These are phyloP conservation scores for Trachemys scripta DNA, from an alignment of 2,113 vertebrate species.

Conservation along the genomic window DNA sequence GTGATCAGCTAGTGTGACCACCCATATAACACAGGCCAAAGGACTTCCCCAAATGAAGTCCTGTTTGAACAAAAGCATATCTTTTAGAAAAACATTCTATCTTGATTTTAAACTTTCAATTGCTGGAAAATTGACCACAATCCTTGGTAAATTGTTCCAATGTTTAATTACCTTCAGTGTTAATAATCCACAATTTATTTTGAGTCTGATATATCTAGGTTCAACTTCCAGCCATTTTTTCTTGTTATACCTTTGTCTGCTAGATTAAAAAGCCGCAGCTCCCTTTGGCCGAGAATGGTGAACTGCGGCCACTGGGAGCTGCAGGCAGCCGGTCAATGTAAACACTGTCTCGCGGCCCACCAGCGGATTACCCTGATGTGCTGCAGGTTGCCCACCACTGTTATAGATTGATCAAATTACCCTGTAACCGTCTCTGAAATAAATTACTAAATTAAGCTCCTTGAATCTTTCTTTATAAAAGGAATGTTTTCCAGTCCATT, in stretches of 20 bases:
- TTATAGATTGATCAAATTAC: not conserved
- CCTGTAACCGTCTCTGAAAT: not conserved
- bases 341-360: too few species aligned
- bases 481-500: not conserved
- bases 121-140: not conserved
- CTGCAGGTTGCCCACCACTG: not conserved
- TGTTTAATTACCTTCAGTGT: not conserved
- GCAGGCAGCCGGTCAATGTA: too few species aligned
- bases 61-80: not conserved
- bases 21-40: accelerated
- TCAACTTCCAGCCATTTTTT: not conserved
- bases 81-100: not conserved
- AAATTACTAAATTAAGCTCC: not conserved
- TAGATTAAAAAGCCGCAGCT: not conserved
- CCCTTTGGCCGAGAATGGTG: too few species aligned
- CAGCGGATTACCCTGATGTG: too few species aligned
- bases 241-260: not conserved
- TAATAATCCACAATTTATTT: not conserved
- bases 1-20: not conserved
- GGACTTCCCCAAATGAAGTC: not conserved
- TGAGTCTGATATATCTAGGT: not conserved
- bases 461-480: not conserved
- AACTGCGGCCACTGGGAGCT: too few species aligned
- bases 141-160: not conserved
- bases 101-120: not conserved